Conservation (phyloP, 2,888 invertebrate genomes). For the Melanophora roralis region DNA sequence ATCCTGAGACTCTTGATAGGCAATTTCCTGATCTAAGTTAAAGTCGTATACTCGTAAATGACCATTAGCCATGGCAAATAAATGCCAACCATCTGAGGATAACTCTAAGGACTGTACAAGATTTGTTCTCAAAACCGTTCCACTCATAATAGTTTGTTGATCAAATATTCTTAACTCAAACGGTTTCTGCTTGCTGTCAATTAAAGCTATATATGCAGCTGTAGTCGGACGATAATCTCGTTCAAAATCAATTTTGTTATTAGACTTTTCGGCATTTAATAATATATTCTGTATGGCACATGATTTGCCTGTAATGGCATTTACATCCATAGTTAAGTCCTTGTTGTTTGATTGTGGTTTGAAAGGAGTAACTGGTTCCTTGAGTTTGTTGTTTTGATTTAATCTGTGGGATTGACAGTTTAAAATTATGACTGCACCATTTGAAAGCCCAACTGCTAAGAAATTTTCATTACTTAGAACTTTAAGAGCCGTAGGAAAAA, state of each 20-base stretch:
- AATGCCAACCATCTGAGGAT: constrained; percentile 72
- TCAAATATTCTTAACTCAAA: constrained; percentile 72
- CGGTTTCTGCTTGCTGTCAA: constrained; percentile 69
- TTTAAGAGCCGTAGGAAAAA: constrained; percentile 74
- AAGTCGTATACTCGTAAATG: constrained; percentile 72
- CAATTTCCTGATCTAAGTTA: constrained; percentile 69
- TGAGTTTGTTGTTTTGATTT: constrained; percentile 28
- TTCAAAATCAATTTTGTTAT: constrained; percentile 26
- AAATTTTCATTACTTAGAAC: constrained; percentile 72
- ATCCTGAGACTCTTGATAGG: not conserved
- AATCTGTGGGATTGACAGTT: constrained; percentile 69
- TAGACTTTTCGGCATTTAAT: constrained; percentile 37
- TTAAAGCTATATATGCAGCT: constrained; percentile 65
- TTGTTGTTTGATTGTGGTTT: not conserved
- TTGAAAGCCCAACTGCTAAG: constrained; percentile 74
- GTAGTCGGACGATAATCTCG: constrained; percentile 67
- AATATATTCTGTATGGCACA: constrained; percentile 77
- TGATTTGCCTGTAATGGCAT: constrained; percentile 72
- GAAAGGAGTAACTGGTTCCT: constrained; percentile 12
- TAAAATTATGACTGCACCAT: constrained; percentile 75
- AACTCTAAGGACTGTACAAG: constrained; percentile 72
- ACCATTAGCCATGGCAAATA: constrained; percentile 73
- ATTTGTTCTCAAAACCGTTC: constrained; percentile 72
- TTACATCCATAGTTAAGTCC: constrained; percentile 22
- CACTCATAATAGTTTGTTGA: constrained; percentile 72